phyloP scores from a whole-genome alignment of 1,140 invertebrate genomes.

The Maconellicoccus hirsutus region DNA sequence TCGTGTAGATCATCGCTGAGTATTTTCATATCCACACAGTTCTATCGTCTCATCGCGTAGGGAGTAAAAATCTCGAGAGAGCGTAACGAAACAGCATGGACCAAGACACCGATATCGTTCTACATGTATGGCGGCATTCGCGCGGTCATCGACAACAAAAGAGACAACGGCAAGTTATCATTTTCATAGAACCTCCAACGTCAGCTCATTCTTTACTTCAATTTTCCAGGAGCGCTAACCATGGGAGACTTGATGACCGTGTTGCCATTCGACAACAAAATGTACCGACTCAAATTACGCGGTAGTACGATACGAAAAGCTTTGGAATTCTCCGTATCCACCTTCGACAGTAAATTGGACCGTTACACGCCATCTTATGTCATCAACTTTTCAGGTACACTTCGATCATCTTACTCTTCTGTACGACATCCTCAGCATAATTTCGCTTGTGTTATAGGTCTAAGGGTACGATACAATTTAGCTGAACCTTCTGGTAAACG shows the following conservation, averaged over 20 bases:
- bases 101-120: not conserved
- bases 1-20: too few relatives aligned
- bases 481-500: slow-evolving; percentile 37
- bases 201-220: too few relatives aligned
- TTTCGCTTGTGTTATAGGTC: slow-evolving; percentile 24
- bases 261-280: slow-evolving; percentile 45
- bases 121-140: not conserved
- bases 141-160: not conserved
- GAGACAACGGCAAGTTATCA: not conserved
- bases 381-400: slow-evolving; percentile 17
- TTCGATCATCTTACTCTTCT: not conserved
- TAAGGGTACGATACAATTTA: slow-evolving; percentile 43
- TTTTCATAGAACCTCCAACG: too few relatives aligned
- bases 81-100: not conserved
- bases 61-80: not conserved
- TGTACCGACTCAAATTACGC: slow-evolving; percentile 38
- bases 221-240: slow-evolving; percentile 42
- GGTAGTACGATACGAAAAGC: slow-evolving; percentile 33
- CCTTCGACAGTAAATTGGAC: slow-evolving; percentile 18
- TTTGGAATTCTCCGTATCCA: slow-evolving; percentile 26
- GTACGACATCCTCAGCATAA: too few relatives aligned
- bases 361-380: not conserved
- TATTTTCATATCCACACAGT: too few relatives aligned
- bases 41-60: not conserved
- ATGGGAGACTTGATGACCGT: slow-evolving; percentile 42